Percentiles rank a stretch among this genome's conserved stretches.
Evolutionary conservation across 2,888 invertebrate genomes (phyloP).

Genomic region (Dasysyrphus tricinctus): DNA sequence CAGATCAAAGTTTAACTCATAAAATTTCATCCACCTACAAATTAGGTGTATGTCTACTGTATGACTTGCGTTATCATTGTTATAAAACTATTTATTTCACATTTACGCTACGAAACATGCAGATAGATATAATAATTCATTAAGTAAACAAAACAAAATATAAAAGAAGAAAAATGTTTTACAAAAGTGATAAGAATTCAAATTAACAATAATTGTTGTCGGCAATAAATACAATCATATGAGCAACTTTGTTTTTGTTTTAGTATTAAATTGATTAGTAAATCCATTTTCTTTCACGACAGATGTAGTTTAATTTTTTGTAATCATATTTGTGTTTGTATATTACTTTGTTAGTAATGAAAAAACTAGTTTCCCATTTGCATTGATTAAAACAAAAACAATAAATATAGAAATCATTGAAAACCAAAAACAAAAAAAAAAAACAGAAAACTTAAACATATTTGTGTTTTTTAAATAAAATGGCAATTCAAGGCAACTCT

Average conservation of each 20-base stretch:
- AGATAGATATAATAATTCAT: conserved; percentile 24
- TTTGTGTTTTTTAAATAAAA: conserved; percentile 2
- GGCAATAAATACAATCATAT: background rate
- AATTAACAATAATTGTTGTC: conserved; percentile 11
- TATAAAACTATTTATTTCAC: conserved; percentile 42
- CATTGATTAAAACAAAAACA: background rate
- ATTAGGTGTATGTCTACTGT: background rate
- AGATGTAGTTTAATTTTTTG: background rate
- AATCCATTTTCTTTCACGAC: background rate
- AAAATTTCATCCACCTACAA: conserved; percentile 19
- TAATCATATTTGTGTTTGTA: background rate
- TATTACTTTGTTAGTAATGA: conserved; percentile 17
- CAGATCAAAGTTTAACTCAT: conserved; percentile 23
- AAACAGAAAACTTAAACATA: background rate
- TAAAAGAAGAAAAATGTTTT: background rate
- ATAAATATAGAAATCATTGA: background rate
- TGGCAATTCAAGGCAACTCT: background rate
- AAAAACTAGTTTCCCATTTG: conserved; percentile 16
- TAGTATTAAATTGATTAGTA: conserved; percentile 18
- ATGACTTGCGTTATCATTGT: conserved; percentile 34
- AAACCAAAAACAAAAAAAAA: background rate
- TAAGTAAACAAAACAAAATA: background rate
- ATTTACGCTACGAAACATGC: conserved; percentile 29
- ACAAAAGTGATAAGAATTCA: conserved; percentile 30
- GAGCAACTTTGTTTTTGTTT: background rate